Evolutionary conservation across 2,797 vertebrate species (phyloP).

Genomic region (Crenuchus spilurus): DNA sequence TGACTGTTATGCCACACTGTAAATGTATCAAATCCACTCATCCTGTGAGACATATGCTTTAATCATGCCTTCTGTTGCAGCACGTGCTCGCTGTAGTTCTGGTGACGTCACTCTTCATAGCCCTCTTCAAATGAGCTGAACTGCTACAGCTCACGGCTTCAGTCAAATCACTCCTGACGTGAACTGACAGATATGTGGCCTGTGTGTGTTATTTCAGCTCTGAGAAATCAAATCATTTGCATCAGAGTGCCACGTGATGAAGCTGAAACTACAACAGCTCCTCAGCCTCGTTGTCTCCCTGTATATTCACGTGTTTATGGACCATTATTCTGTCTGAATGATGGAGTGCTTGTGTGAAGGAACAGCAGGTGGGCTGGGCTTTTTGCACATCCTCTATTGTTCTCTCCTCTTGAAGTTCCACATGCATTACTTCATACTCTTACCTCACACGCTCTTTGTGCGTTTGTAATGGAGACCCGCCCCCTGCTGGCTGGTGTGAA

Average conservation of each 20-base stretch:
- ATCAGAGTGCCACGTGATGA: not conserved
- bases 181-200: no score
- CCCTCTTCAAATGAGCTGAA: not conserved
- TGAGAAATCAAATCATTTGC: not conserved
- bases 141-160: not conserved
- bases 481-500: not conserved
- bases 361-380: not conserved
- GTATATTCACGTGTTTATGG: not conserved
- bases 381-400: not conserved
- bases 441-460: not conserved
- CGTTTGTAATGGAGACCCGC: constrained; percentile 6
- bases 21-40: no score
- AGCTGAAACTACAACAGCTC: not conserved
- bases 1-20: no score
- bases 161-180: not conserved
- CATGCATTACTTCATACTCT: constrained; percentile 10
- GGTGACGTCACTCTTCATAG: constrained; percentile 42
- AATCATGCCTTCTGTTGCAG: not conserved
- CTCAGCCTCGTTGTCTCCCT: not conserved
- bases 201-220: not conserved
- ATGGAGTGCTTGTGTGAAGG: not conserved
- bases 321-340: not conserved
- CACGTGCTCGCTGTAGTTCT: not conserved
- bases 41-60: no score
- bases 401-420: not conserved